phyloP scores from a whole-genome alignment of 1,140 invertebrate genomes.

The Gryllus bimaculatus region DNA sequence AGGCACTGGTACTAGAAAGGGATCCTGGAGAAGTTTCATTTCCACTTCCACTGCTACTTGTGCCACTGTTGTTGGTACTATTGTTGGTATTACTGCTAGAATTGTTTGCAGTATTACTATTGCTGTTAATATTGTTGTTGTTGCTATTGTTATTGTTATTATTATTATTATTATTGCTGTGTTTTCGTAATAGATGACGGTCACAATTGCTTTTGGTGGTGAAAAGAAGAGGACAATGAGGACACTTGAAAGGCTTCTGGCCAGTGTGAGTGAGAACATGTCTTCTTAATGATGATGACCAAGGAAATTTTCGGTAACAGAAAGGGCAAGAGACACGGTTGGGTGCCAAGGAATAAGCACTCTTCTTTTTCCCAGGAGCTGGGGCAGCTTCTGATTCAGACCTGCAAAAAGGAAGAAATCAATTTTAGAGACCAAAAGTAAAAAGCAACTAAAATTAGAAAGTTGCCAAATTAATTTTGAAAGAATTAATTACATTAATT shows the following conservation, averaged over 20 bases:
- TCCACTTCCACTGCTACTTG: slow-evolving; percentile 18
- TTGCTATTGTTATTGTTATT: slow-evolving; percentile 20
- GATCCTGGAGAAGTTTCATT: slow-evolving; percentile 14
- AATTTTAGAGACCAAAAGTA: too few species aligned
- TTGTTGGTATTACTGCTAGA: slow-evolving; percentile 20
- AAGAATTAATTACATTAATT: too few species aligned
- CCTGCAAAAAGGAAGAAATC: slow-evolving; percentile 33
- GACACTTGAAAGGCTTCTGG: slow-evolving; percentile 92
- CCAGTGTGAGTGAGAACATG: slow-evolving; percentile 91
- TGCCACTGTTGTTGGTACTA: neutral
- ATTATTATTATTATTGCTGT: slow-evolving; percentile 47
- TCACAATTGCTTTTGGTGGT: slow-evolving; percentile 97
- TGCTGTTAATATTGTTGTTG: neutral
- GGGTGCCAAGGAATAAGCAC: slow-evolving; percentile 90
- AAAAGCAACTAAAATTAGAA: too few species aligned
- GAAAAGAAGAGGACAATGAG: slow-evolving; percentile 81
- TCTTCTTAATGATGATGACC: slow-evolving; percentile 84
- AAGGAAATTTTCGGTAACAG: slow-evolving; percentile 87
- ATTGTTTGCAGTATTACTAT: slow-evolving; percentile 16
- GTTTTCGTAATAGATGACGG: slow-evolving; percentile 82
- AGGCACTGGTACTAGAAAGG: neutral
- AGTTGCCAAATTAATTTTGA: too few species aligned
- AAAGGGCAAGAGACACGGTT: slow-evolving; percentile 87
- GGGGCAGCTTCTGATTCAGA: slow-evolving; percentile 43
- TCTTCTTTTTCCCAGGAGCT: slow-evolving; percentile 54